Evolutionary conservation across 2,113 vertebrate genomes (phyloP).

Genomic region (Isichthys henryi): DNA sequence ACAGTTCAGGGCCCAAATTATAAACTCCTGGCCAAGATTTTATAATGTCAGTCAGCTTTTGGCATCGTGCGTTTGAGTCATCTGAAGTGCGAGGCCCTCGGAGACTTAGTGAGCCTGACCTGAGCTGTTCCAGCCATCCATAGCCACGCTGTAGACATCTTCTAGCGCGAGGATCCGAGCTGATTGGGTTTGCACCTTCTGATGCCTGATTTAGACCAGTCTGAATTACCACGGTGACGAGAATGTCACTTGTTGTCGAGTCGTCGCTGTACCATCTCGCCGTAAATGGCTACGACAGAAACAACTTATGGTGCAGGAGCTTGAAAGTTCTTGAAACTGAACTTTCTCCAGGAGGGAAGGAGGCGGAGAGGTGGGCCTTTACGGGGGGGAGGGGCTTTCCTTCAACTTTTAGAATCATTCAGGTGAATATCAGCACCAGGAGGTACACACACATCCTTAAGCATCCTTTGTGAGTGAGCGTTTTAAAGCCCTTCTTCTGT

Average conservation of each 20-base stretch:
- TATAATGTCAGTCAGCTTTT: neutral
- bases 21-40: constrained; percentile 17
- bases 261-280: neutral
- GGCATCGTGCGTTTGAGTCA: constrained; percentile 6
- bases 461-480: neutral
- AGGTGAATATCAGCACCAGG: neutral
- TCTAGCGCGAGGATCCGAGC: too few relatives aligned
- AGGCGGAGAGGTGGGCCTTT: neutral
- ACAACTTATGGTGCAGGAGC: neutral
- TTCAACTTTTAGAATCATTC: neutral
- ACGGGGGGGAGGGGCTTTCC: neutral
- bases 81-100: neutral
- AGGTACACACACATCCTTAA: neutral
- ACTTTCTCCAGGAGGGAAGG: neutral
- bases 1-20: constrained; percentile 25
- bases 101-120: constrained; percentile 7
- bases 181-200: neutral
- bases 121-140: neutral
- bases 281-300: neutral
- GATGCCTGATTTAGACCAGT: neutral
- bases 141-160: neutral
- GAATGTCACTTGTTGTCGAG: neutral
- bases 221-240: neutral
- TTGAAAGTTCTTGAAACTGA: neutral
- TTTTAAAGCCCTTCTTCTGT: neutral